Conservation (phyloP, 2,113 vertebrate species). For the Cygnus atratus region DNA sequence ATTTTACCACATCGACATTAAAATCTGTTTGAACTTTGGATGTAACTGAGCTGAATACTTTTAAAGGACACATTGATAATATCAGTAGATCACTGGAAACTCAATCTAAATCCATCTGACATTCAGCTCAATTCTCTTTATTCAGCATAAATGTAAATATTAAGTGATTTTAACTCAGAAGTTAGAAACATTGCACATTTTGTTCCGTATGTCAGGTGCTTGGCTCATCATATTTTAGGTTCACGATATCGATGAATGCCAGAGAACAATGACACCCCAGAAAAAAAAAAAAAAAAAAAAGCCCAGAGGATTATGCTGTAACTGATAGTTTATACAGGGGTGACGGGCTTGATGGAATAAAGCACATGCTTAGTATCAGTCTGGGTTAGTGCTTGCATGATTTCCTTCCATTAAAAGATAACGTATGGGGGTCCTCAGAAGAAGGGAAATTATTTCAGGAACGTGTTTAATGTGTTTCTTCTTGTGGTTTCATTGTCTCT, state of each 20-base stretch:
- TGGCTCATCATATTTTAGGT: background rate
- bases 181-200: background rate
- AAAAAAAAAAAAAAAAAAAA: background rate
- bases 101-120: background rate
- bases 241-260: background rate
- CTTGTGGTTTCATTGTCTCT: background rate
- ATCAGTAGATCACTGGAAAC: background rate
- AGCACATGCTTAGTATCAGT: background rate
- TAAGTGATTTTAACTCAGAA: background rate
- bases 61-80: background rate
- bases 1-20: background rate
- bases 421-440: background rate
- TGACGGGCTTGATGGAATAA: background rate
- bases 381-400: background rate
- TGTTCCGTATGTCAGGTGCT: background rate
- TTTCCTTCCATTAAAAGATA: background rate
- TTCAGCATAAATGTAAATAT: background rate
- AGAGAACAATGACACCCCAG: background rate
- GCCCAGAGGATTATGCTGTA: background rate
- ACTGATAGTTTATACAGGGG: background rate
- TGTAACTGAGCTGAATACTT: background rate
- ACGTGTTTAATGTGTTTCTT: background rate
- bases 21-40: background rate
- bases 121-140: background rate
- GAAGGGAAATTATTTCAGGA: background rate